Conservation (phyloP, 2,113 vertebrate species). For the Anarhynchus alexandrinus region DNA sequence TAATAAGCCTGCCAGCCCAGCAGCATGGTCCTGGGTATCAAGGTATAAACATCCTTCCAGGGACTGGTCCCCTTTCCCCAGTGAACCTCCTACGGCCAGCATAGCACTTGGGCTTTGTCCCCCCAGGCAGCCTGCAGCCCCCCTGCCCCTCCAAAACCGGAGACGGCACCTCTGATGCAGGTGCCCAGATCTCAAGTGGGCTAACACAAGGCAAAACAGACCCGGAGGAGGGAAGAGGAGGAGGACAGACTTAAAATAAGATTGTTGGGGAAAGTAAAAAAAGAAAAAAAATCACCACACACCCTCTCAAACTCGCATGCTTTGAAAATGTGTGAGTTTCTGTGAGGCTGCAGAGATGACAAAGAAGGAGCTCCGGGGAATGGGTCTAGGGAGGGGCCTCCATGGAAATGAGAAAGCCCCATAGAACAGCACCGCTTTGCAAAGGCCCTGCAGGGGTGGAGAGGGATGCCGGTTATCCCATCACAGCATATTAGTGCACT, state of each 20-base stretch:
- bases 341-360: not conserved
- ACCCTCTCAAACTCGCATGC: not conserved
- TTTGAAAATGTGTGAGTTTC: not conserved
- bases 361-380: not conserved
- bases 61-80: accelerated
- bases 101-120: not conserved
- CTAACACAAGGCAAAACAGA: not conserved
- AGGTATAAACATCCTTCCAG: not conserved
- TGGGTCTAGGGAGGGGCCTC: not conserved
- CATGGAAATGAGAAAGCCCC: not conserved
- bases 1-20: not conserved
- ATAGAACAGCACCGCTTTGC: not conserved
- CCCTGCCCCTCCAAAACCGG: no score
- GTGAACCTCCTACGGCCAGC: not conserved
- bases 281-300: not conserved
- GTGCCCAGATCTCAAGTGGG: not conserved
- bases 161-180: not conserved
- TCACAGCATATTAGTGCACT: not conserved
- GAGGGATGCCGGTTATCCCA: not conserved
- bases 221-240: not conserved
- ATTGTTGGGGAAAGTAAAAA: not conserved
- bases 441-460: not conserved
- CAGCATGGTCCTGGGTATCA: not conserved
- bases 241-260: not conserved
- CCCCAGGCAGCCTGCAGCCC: not conserved